Evolutionary conservation across 1,140 invertebrate species (phyloP), one percentile per base, ranked within the genome.

Genomic region (Stratiolaelaps scimitus): DNA sequence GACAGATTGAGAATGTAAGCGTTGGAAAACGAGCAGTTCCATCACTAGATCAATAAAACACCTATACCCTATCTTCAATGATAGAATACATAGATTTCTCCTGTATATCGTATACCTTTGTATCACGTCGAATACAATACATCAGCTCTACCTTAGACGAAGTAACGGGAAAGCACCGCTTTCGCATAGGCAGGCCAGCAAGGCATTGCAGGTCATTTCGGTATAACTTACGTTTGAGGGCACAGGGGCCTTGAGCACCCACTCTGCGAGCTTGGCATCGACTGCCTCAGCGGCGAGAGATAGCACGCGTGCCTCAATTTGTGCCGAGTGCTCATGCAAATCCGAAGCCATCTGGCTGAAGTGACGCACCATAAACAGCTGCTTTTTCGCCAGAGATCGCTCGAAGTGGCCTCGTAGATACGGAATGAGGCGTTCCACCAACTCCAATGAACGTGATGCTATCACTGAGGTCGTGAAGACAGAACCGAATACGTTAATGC

Each of bases 191-290:
- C n/a, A n/a, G n/a, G n/a, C n/a, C n/a, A n/a, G n/a, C n/a, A n/a
- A n/a, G n/a, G n/a, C n/a, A n/a, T n/a, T n/a, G n/a, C n/a, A n/a
- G n/a, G n/a, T n/a, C n/a, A n/a, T n/a, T n/a, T n/a, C n/a, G n/a
- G n/a, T 86, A 68, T 89, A 83, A 76, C 98, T 95, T 71, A 85
- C 84, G 71, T 85, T 83, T 1, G 93, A 97, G 34, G 94, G 94
- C 69, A 96, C 86, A 1, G 93, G 92, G 26, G 92, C 90, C 72
- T 88, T 86, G 0, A 92, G 91, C 74, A 92, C 89, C 92, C 93
- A 98, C 69, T 80, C 69, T 67, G 71, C 69, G 30, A 43, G 44
- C 43, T 29, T 68, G 17, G 28, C 44, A 53, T 68, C 43, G 64
- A 45, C 29, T 10, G 43, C 34, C 46, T 64, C 20, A 23, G 64